Conservation (phyloP, 2,113 vertebrate genomes). For the Panthera tigris region DNA sequence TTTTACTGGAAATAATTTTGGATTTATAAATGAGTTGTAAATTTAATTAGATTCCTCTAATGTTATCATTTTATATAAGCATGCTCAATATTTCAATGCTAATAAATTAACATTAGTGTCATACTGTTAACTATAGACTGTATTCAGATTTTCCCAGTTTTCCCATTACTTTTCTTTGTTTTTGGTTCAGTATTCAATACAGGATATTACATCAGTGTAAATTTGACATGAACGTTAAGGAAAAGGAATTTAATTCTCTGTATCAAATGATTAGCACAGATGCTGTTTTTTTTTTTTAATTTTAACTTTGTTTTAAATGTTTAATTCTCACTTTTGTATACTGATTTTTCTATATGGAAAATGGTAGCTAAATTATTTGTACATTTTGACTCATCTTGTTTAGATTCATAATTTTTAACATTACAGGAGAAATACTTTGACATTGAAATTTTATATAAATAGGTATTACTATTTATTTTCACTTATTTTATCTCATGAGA, state of each 20-base stretch:
- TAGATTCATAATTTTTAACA: neutral
- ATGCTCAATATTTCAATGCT: neutral
- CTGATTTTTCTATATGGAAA: neutral
- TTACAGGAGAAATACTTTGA: neutral
- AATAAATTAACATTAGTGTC: neutral
- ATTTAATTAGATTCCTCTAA: neutral
- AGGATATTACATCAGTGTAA: neutral
- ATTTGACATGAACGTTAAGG: neutral
- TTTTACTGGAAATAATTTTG: neutral
- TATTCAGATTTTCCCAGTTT: neutral
- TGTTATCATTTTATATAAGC: neutral
- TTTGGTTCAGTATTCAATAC: neutral
- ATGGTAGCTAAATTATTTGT: neutral
- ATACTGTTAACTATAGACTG: neutral
- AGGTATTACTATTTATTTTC: neutral
- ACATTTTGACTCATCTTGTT: neutral
- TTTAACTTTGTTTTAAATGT: neutral
- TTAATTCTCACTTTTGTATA: neutral
- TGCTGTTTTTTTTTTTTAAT: neutral
- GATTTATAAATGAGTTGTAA: neutral
- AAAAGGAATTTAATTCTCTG: neutral
- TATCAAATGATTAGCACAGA: neutral
- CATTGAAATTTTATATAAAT: neutral
- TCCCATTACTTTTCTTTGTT: neutral
- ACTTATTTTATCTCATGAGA: neutral